Conservation (phyloP, 2,113 vertebrate genomes). For the Lepisosteus osseus region DNA sequence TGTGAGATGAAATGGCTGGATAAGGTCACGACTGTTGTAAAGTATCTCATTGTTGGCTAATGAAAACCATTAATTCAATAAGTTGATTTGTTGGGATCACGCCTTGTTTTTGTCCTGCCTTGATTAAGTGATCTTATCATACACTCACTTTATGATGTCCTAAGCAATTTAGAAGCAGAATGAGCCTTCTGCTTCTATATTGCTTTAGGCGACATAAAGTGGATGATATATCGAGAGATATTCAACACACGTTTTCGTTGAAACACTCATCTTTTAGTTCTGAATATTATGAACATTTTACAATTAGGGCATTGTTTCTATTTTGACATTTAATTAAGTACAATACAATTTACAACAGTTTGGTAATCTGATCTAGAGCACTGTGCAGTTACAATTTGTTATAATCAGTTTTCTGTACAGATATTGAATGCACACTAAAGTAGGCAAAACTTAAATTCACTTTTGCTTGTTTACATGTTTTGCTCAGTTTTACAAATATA, state of each 20-base stretch:
- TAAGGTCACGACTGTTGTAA: constrained; percentile 56
- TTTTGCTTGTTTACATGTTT: too few relatives aligned
- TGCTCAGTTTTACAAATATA: too few relatives aligned
- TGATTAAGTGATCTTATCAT: constrained; percentile 62
- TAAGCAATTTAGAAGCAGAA: constrained; percentile 33
- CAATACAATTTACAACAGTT: too few relatives aligned
- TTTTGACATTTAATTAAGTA: not conserved
- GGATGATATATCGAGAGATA: constrained; percentile 37
- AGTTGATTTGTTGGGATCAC: constrained; percentile 51
- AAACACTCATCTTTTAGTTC: constrained; percentile 11
- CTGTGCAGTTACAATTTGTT: not conserved
- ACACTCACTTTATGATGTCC: constrained; percentile 45
- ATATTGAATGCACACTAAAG: not conserved
- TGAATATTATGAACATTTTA: too few relatives aligned
- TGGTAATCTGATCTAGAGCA: not conserved
- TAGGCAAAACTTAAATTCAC: too few relatives aligned
- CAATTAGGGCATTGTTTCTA: not conserved
- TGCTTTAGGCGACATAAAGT: not conserved
- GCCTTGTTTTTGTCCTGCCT: constrained; percentile 56
- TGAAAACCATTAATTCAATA: constrained; percentile 68
- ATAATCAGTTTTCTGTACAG: not conserved
- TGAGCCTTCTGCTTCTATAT: constrained; percentile 44
- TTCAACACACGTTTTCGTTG: constrained; percentile 34
- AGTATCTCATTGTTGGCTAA: constrained; percentile 55
- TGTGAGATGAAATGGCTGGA: constrained; percentile 53